These are phyloP conservation scores for Tragulus kanchil DNA, from an alignment of 2,113 vertebrate genomes.

Conservation along the genomic window DNA sequence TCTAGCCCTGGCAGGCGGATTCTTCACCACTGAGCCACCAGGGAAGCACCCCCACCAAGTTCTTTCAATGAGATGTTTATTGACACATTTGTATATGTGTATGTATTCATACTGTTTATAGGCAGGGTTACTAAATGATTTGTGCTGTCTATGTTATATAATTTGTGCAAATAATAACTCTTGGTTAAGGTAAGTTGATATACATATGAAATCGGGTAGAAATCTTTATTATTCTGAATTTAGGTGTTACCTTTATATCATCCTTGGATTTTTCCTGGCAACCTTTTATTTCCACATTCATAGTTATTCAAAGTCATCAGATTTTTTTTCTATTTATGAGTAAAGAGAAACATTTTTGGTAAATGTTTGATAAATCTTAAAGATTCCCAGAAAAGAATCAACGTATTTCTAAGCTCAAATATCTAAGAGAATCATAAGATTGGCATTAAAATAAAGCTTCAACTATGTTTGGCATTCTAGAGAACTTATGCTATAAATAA, in stretches of 20 bases:
- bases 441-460: neutral
- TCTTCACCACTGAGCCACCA: too few relatives aligned
- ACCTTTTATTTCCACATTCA: constrained; percentile 1
- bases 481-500: neutral
- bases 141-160: constrained; percentile 13
- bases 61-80: constrained; percentile 25
- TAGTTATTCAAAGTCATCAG: constrained; percentile 13
- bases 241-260: constrained; percentile 27
- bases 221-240: constrained; percentile 37
- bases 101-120: neutral
- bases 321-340: neutral
- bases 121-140: neutral
- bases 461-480: neutral
- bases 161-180: constrained; percentile 17
- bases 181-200: constrained; percentile 22
- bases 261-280: constrained; percentile 12
- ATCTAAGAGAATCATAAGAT: neutral
- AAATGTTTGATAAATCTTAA: neutral
- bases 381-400: constrained; percentile 32
- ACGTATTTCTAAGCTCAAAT: neutral
- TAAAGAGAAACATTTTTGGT: neutral
- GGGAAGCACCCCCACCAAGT: neutral
- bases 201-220: constrained; percentile 36
- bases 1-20: too few relatives aligned
- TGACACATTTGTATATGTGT: neutral